phyloP scores from a whole-genome alignment of 2,797 vertebrate genomes.

The Sardinella longiceps region DNA sequence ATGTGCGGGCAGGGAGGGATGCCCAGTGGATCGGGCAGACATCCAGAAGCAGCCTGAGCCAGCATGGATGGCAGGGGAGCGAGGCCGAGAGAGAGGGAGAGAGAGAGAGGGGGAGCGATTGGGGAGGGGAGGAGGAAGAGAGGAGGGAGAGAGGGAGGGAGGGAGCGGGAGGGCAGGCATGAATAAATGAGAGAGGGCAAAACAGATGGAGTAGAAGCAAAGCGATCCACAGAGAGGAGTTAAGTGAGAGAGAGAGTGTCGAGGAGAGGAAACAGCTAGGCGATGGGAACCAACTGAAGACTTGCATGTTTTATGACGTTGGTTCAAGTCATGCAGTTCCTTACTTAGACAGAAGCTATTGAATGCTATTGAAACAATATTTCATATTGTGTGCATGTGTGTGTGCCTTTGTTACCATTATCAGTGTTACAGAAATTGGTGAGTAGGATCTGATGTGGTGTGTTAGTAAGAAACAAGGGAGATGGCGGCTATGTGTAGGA shows the following conservation, averaged over 20 bases:
- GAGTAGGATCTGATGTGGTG: not conserved
- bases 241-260: not conserved
- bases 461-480: not conserved
- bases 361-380: too few species aligned
- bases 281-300: not conserved
- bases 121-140: not conserved
- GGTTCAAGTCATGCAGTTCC: not conserved
- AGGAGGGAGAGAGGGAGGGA: not conserved
- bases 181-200: conserved; percentile 7
- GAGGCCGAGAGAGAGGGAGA: not conserved
- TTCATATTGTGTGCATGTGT: not conserved
- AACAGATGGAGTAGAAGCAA: not conserved
- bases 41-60: conserved; percentile 24
- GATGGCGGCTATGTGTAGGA: not conserved
- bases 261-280: not conserved
- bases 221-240: not conserved
- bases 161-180: not conserved
- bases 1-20: not conserved
- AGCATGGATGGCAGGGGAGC: conserved; percentile 15
- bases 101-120: not conserved
- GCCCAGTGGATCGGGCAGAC: conserved; percentile 26
- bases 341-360: not conserved
- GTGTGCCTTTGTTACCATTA: not conserved
- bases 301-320: not conserved
- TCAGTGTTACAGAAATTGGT: not conserved